Conservation (phyloP, 2,888 invertebrate species). For the Eupithecia vulgata region DNA sequence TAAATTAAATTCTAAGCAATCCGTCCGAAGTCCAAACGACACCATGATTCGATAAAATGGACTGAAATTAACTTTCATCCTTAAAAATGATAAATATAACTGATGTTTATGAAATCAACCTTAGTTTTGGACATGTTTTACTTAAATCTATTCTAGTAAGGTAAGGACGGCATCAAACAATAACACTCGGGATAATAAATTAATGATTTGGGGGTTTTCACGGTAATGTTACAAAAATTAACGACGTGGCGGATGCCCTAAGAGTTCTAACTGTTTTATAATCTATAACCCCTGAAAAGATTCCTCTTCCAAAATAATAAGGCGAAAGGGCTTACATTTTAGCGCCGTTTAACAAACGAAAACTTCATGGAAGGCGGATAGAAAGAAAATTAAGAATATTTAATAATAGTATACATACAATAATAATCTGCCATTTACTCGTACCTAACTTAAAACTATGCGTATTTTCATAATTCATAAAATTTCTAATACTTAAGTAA, state of each 20-base stretch:
- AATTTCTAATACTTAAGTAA: slow-evolving; percentile 18
- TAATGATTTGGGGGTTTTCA: slow-evolving; percentile 9
- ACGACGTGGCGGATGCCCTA: background rate
- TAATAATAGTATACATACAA: slow-evolving; percentile 8
- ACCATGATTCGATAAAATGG: background rate
- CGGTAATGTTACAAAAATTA: background rate
- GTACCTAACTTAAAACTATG: background rate
- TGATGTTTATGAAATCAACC: slow-evolving; percentile 40
- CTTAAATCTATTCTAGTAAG: slow-evolving; percentile 46
- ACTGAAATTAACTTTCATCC: background rate
- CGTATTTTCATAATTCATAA: slow-evolving; percentile 6
- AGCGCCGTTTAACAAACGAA: background rate
- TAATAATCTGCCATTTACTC: slow-evolving; percentile 6
- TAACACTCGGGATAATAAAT: slow-evolving; percentile 46
- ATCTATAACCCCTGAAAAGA: background rate
- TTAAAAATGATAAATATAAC: background rate
- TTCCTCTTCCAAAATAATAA: background rate
- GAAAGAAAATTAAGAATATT: background rate
- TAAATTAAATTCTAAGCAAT: slow-evolving; percentile 61
- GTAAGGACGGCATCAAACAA: slow-evolving; percentile 70
- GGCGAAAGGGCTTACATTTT: background rate
- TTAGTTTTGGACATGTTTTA: slow-evolving; percentile 34
- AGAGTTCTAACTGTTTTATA: background rate
- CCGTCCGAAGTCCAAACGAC: slow-evolving; percentile 37
- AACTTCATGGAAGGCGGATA: slow-evolving; percentile 19